These are phyloP conservation scores for Druon quercuslanigerum DNA, from an alignment of 1,140 invertebrate genomes.

Conservation along the genomic window DNA sequence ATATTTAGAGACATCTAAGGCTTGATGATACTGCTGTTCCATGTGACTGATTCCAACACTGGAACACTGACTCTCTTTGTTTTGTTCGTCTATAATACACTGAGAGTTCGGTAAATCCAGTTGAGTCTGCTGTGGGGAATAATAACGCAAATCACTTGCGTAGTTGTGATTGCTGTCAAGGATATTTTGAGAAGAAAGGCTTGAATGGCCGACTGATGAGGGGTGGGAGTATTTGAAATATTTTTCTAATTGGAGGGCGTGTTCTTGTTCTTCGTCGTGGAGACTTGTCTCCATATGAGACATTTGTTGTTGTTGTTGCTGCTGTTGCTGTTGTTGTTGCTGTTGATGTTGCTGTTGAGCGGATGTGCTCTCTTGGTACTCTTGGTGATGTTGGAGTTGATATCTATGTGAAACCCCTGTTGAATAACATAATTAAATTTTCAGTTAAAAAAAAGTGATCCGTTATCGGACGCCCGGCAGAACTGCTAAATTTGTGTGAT, in stretches of 20 bases:
- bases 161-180: conserved; percentile 77
- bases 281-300: conserved; percentile 64
- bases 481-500: too few relatives aligned
- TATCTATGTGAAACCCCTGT: conserved; percentile 66
- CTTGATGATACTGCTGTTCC: conserved; percentile 70
- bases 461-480: too few relatives aligned
- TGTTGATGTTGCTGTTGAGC: conserved; percentile 56
- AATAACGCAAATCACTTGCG: conserved; percentile 72
- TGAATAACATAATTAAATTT: conserved; percentile 1
- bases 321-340: conserved; percentile 58
- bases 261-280: conserved; percentile 70
- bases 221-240: conserved; percentile 75
- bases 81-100: conserved; percentile 69
- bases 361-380: conserved; percentile 64
- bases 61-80: conserved; percentile 65
- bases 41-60: conserved; percentile 59
- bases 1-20: conserved; percentile 68
- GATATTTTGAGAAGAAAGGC: conserved; percentile 64
- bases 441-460: too few relatives aligned
- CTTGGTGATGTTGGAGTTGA: conserved; percentile 70
- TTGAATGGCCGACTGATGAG: conserved; percentile 65
- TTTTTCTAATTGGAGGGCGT: conserved; percentile 72
- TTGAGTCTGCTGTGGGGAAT: conserved; percentile 66
- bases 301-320: conserved; percentile 60
- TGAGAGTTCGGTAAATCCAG: conserved; percentile 66